Base-by-base conservation (phyloP, 2,113 vertebrate genomes). In the Pedionomus torquatus region DNA sequence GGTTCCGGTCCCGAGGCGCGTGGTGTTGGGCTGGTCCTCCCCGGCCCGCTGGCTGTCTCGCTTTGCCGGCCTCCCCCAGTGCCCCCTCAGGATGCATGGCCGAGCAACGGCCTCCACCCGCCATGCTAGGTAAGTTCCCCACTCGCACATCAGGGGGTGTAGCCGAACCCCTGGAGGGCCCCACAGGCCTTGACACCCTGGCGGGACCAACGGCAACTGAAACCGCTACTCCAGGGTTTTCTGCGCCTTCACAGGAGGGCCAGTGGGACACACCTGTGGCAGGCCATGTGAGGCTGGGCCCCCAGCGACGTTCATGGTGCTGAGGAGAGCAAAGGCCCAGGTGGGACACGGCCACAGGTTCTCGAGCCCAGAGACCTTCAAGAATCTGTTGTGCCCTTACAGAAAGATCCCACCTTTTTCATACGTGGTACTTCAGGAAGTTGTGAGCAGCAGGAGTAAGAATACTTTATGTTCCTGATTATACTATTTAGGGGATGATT, bases 401-500 rank as follows among this genome's bases (percentile, higher is more conserved):
- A 28, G 41, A 41, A 35, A 41, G 18, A 43, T 37, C 25, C 17
- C 10, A 28, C 17, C 41, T 44, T 3, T 61, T 78, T 60, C 31
- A 43, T 25, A 31, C 7, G 0, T 37, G 44, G 17, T 55, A 2
- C 25, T 37, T 51, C 4, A 21, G 70, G 13, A 37, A 28, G 3
- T 19, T 74, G 69, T 1, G 4, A 54, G 52, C 14, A 54, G n/a
- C 16, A 57, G 68, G 52, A 44, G 4, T n/a, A 46, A 44, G 19
- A 12, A 21, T 11, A 17, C 13, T 28, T 17, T 0, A 1, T 11
- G 20, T 82, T 91, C 93, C 89, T 95, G 48, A 68, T 70, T 65
- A 96, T 35, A 31, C 77, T 92, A 35, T 88, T 93, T 69, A 92
- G 90, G 39, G 95, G 26, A 72, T 87, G 75, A 55, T 72, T 84